Percentiles rank a stretch among this genome's conserved stretches.
Evolutionary conservation across 2,113 vertebrate species (phyloP).

Genomic region (Petrocephalus microphthalmus): DNA sequence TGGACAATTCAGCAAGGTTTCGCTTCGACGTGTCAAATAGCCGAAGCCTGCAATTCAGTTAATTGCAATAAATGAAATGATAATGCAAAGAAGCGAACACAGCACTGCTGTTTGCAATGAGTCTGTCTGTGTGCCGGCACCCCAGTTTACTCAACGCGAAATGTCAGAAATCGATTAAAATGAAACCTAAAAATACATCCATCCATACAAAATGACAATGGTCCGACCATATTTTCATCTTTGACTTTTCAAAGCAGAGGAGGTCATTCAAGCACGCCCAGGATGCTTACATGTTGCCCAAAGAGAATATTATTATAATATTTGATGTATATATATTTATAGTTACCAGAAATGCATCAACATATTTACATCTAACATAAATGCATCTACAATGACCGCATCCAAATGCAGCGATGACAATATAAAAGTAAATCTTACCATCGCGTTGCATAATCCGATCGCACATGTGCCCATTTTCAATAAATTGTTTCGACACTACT

Average conservation of each 20-base stretch:
- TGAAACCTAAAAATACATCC: not conserved
- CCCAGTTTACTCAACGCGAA: not conserved
- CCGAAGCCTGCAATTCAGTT: not conserved
- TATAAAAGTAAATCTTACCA: slow-evolving; percentile 13
- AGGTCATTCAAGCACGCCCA: slow-evolving; percentile 1
- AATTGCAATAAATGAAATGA: not conserved
- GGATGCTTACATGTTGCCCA: not conserved
- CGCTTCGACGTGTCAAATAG: not conserved
- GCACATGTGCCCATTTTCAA: slow-evolving; percentile 18
- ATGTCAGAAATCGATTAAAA: not conserved
- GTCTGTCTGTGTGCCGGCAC: not conserved
- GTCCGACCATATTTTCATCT: not conserved
- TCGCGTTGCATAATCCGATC: not conserved
- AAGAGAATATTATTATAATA: not conserved
- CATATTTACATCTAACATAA: not conserved
- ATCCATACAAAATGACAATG: not conserved
- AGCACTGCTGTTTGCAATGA: not conserved
- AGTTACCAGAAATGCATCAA: not conserved
- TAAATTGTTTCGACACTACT: slow-evolving; percentile 20
- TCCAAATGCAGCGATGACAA: not conserved
- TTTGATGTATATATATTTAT: not conserved
- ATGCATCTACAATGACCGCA: not conserved
- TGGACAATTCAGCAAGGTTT: not conserved
- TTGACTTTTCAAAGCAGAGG: not conserved
- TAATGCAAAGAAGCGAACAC: not conserved